Percentiles rank a stretch among this genome's conserved stretches.
Conservation (phyloP, 1,140 invertebrate genomes). For the Dinoponera quadriceps region DNA sequence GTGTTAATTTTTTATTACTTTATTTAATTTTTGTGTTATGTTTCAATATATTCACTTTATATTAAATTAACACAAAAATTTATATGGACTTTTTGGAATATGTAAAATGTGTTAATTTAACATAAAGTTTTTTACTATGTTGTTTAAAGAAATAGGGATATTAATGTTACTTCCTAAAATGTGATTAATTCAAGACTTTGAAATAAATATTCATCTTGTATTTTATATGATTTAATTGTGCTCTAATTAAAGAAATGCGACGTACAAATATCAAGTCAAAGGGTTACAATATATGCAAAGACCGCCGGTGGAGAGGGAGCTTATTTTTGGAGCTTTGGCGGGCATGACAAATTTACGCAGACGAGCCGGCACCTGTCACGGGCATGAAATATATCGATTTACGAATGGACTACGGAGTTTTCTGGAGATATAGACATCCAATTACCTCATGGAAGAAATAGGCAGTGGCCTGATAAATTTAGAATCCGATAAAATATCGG, state of each 20-base stretch:
- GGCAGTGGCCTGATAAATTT: constrained; percentile 26
- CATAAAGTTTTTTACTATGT: no score
- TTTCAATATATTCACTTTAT: no score
- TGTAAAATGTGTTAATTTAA: no score
- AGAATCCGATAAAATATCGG: constrained; percentile 38
- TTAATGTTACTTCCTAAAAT: not conserved
- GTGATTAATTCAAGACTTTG: not conserved
- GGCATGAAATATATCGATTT: constrained; percentile 56
- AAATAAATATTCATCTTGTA: constrained; percentile 1
- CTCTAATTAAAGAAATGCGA: constrained; percentile 41
- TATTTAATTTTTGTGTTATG: no score
- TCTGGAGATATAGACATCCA: constrained; percentile 52
- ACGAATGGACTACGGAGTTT: constrained; percentile 40
- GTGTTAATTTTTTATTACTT: no score
- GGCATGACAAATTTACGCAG: constrained; percentile 51
- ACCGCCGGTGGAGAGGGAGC: not conserved
- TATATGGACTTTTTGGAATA: no score
- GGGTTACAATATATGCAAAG: constrained; percentile 13
- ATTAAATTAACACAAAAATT: no score
- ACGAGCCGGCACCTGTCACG: constrained; percentile 59
- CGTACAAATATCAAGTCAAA: constrained; percentile 23
- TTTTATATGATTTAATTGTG: not conserved
- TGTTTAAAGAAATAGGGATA: not conserved
- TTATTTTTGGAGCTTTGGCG: constrained; percentile 57
- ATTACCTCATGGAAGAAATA: constrained; percentile 52